Evolutionary conservation across 2,113 vertebrate genomes (phyloP).

Genomic region (Benitochromis conjunctus): DNA sequence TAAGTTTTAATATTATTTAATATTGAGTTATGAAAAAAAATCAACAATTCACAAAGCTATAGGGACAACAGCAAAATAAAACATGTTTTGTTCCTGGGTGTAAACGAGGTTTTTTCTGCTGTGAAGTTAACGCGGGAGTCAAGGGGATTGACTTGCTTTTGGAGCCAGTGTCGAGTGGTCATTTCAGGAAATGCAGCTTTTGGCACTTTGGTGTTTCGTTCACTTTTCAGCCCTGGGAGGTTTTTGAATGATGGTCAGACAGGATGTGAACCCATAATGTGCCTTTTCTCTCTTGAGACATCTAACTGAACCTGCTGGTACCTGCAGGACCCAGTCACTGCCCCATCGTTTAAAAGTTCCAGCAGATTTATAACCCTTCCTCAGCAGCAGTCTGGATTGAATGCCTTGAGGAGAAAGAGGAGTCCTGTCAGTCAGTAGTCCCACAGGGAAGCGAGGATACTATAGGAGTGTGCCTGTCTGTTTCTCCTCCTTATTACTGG

Average conservation of each 20-base stretch:
- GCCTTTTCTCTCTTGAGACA: neutral
- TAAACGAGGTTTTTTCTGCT: neutral
- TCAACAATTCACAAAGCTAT: neutral
- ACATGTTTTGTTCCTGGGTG: neutral
- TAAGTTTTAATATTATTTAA: neutral
- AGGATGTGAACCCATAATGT: neutral
- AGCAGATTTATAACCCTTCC: slow-evolving; percentile 15
- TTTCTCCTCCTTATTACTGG: slow-evolving; percentile 37
- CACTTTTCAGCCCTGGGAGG: neutral
- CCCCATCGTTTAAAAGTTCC: neutral
- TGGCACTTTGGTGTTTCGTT: neutral
- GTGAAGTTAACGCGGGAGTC: neutral
- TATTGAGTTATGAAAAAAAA: neutral
- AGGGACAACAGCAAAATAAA: neutral
- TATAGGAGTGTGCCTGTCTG: slow-evolving; percentile 16
- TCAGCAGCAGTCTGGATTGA: neutral
- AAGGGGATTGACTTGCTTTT: neutral
- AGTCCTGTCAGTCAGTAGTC: slow-evolving; percentile 43
- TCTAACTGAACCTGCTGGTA: neutral
- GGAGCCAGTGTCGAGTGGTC: neutral
- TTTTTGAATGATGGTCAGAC: neutral
- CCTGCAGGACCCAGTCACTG: neutral
- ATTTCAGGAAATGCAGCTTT: neutral
- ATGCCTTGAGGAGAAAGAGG: slow-evolving; percentile 44
- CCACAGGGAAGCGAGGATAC: neutral